Percentiles rank a stretch among this genome's conserved stretches.
These are phyloP conservation scores for Pseudois nayaur DNA, from an alignment of 2,113 vertebrate species.

Conservation along the genomic window DNA sequence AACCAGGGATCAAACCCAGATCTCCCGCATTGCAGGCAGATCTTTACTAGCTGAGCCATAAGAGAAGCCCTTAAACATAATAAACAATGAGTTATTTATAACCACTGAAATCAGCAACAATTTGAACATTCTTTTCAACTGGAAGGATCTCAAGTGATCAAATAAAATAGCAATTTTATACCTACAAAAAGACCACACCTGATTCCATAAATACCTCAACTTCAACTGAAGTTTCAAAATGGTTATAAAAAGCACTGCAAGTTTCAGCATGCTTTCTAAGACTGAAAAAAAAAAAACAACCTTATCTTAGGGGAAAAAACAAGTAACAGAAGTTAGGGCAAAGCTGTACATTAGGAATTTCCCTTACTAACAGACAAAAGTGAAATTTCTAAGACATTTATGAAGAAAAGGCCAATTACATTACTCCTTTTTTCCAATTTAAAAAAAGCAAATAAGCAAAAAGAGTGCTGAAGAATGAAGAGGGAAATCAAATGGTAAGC, in stretches of 20 bases:
- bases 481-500: background rate
- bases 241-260: slow-evolving; percentile 46
- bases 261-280: slow-evolving; percentile 36
- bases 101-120: background rate
- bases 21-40: background rate
- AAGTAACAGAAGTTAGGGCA: background rate
- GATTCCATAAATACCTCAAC: slow-evolving; percentile 56
- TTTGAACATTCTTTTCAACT: slow-evolving; percentile 35
- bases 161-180: slow-evolving; percentile 51
- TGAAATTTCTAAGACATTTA: background rate
- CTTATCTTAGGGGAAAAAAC: slow-evolving; percentile 38
- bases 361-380: background rate
- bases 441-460: background rate
- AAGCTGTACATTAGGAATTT: background rate
- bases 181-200: slow-evolving; percentile 47
- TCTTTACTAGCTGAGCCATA: background rate
- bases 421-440: background rate
- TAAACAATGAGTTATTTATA: background rate
- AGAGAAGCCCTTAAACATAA: background rate
- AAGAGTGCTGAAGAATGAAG: background rate
- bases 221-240: slow-evolving; percentile 50
- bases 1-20: background rate
- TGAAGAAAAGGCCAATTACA: background rate
- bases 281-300: background rate
- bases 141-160: slow-evolving; percentile 37